Base-by-base conservation (phyloP, 2,888 invertebrate species). In the Mesorhabditis sp. region DNA sequence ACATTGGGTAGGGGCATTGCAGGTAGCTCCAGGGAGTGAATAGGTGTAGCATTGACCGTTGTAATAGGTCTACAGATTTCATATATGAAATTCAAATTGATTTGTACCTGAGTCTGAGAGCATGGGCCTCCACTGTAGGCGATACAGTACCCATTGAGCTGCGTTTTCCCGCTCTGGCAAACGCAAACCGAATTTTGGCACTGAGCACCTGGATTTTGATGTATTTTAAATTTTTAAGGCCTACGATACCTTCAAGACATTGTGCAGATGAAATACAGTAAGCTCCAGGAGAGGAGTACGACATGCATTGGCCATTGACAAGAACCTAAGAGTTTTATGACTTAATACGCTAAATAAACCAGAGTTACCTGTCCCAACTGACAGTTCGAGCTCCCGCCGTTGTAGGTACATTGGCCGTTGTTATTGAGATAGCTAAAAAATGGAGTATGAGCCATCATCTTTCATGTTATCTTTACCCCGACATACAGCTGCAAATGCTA, bases 71-170 rank as follows among this genome's bases (percentile, higher is more conserved):
- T 65, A 72, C 72, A 4, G 70, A 3, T 43, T 7, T 13, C 42
- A 10, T 13, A 65, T 7, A 42, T 6, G 7, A 65, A 41, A 43
- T n/a, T 50, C 10, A n/a, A 50, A 50, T 50, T 10, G 7, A 13
- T 50, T 50, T 13, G n/a, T 1, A 67, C 67, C 58, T 72, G 72
- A 5, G 67, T 64, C 10, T 50, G n/a, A 44, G 43, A 66, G 44
- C 72, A 72, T 4, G 69, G 73, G 62, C 72, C 74, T 6, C 66
- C 62, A 4, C 69, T 67, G 63, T 66, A 68, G 10, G 77, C 68
- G 7, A 76, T 71, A 65, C 76, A 76, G 65, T 75, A 77, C 5
- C 75, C 75, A 50, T 76, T 73, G 10, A 77, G 70, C 4, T 71
- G 43, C 63, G 71, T 70, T 73, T 72, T 72, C 45, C 71, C 71